Conservation (phyloP, 2,113 vertebrate species). For the Sander lucioperca region DNA sequence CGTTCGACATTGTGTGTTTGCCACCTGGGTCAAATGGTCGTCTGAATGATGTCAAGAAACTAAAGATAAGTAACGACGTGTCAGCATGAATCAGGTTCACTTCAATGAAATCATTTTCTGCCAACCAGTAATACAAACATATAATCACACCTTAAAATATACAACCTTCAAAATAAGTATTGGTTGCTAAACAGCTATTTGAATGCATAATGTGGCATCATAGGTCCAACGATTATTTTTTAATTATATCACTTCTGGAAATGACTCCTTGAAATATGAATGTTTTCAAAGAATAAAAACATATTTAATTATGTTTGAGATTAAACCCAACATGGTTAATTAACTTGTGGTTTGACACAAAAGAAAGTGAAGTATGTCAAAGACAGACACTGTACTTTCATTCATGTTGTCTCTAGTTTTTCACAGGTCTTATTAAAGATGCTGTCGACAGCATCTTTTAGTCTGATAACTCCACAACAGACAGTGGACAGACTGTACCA, state of each 20-base stretch:
- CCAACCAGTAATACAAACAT: background rate
- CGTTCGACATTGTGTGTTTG: slow-evolving; percentile 43
- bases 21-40: slow-evolving; percentile 12
- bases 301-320: slow-evolving; percentile 50
- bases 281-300: slow-evolving; percentile 47
- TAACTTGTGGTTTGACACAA: slow-evolving; percentile 28
- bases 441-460: slow-evolving; percentile 45
- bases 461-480: slow-evolving; percentile 39
- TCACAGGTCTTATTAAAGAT: slow-evolving; percentile 27
- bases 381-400: slow-evolving; percentile 15
- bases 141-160: background rate
- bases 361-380: slow-evolving; percentile 10
- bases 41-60: slow-evolving; percentile 33
- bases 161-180: background rate
- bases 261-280: slow-evolving; percentile 24
- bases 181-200: slow-evolving; percentile 3
- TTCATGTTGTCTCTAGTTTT: slow-evolving; percentile 1
- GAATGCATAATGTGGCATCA: slow-evolving; percentile 24
- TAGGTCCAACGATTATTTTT: slow-evolving; percentile 30
- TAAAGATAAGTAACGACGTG: slow-evolving; percentile 7
- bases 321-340: slow-evolving; percentile 42
- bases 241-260: slow-evolving; percentile 43
- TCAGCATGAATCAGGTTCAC: background rate
- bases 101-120: background rate
- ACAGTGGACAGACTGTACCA: slow-evolving; percentile 5